Base-by-base conservation (phyloP, 2,113 vertebrate genomes). In the Sakesphorus luctuosus region DNA sequence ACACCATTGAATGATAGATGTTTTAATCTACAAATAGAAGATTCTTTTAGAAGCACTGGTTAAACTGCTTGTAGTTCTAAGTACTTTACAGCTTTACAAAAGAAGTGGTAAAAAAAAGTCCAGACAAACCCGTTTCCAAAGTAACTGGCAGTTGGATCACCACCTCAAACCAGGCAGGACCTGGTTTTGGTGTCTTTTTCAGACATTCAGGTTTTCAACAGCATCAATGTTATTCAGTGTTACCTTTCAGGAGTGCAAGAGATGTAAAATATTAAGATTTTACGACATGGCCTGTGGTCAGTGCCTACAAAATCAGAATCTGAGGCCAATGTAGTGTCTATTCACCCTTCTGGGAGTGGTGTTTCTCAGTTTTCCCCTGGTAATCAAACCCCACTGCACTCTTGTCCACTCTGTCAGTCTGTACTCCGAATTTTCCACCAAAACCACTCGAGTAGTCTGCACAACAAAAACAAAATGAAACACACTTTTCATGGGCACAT, bases 401-500 rank as follows among this genome's bases (percentile, higher is more conserved):
- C 97, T 99, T 99, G 98, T 99, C 99, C 97, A 99, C 99, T 10
- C 99, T 99, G 98, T 99, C 99, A 0, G 98, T 98, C 97, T 99
- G 99, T 10, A 99, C 98, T 1, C 99, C 98, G 0, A 98, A 99
- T 90, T 99, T 99, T 16, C 99, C 99, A 2, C 99, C 99, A 17
- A 99, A 99, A 53, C 99, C 99, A 26, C 99, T 99, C 4, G 98
- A 94, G 52, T 99, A 99, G 96, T 99, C 99, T 99, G 96, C 46
- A 80, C 53, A 74, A 55, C 15, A 43, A 77, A 92, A 89, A 50
- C 28, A 26, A 83, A 69, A 47, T 35, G 8, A 87, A 87, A 71
- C 31, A 19, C 71, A 61, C 38, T 94, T 91, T 71, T 55, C 55
- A 67, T 61, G 21, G 56, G 81, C 59, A 62, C 25, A 68, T 55